Conservation (phyloP, 2,888 invertebrate species). For the Sepioteuthis lessoniana region DNA sequence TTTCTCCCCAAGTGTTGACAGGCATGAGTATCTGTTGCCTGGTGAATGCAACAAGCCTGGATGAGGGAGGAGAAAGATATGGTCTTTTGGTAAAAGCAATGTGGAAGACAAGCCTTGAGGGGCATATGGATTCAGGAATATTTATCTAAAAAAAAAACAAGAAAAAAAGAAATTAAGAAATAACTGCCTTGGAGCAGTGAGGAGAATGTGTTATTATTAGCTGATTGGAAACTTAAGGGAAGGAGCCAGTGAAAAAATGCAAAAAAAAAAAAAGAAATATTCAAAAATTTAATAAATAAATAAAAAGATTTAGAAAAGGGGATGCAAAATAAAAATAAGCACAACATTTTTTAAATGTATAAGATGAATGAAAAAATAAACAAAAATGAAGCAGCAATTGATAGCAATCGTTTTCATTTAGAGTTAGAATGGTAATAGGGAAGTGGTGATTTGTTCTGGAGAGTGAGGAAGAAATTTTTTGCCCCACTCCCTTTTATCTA, state of each 20-base stretch:
- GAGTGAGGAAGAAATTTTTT: not conserved
- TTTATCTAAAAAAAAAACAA: not conserved
- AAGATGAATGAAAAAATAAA: conserved; percentile 6
- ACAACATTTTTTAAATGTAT: not conserved
- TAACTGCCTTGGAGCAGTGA: not conserved
- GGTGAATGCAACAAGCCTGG: not conserved
- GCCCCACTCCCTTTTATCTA: not conserved
- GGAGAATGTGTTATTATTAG: not conserved
- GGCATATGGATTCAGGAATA: not conserved
- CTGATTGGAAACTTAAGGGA: not conserved
- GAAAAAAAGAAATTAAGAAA: not conserved
- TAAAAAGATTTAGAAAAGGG: not conserved
- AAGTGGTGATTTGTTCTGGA: not conserved
- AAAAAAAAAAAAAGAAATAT: not conserved
- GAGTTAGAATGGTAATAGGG: not conserved
- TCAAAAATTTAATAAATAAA: not conserved
- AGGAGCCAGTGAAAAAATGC: not conserved
- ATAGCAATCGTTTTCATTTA: not conserved
- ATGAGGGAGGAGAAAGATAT: not conserved
- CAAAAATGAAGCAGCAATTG: not conserved
- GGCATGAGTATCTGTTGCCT: not conserved
- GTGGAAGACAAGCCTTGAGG: not conserved
- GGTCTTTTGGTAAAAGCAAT: not conserved
- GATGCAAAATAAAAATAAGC: not conserved
- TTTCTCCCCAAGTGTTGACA: not conserved